Conservation (phyloP, 2,113 vertebrate genomes). For the Chrysochloris asiatica region DNA sequence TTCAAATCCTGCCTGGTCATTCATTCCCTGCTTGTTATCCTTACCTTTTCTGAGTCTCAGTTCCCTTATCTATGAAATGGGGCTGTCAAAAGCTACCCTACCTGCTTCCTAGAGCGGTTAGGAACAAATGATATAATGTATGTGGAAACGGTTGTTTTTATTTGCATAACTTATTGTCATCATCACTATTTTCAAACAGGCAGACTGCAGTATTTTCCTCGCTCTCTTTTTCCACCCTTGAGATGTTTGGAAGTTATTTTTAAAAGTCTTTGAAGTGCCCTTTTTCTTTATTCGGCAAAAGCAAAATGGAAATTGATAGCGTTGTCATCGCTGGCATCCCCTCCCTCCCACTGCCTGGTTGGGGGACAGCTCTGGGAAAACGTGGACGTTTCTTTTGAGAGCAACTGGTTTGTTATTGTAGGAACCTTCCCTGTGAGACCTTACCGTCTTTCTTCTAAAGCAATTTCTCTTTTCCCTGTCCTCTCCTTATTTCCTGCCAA, state of each 20-base stretch:
- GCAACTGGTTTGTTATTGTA: neutral
- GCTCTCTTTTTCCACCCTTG: neutral
- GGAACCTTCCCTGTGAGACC: neutral
- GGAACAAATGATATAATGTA: neutral
- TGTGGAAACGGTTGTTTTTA: neutral
- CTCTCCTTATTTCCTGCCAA: neutral
- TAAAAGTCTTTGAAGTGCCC: conserved; percentile 60
- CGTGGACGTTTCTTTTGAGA: neutral
- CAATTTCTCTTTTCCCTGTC: neutral
- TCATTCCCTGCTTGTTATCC: no score
- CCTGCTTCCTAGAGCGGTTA: neutral
- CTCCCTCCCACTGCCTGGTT: neutral
- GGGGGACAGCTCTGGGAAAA: neutral
- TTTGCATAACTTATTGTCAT: neutral
- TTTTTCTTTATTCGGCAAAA: conserved; percentile 48
- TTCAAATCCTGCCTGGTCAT: neutral
- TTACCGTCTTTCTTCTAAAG: neutral
- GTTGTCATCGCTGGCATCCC: accelerated
- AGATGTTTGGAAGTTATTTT: conserved; percentile 63
- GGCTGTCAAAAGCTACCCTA: accelerated
- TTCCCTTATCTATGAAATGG: neutral
- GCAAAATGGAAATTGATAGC: conserved; percentile 59
- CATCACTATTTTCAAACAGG: neutral
- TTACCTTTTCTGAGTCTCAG: neutral
- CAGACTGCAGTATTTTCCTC: neutral